These are phyloP conservation scores for Pseudomyrmex cubaensis DNA, from an alignment of 1,140 invertebrate genomes.

Conservation along the genomic window DNA sequence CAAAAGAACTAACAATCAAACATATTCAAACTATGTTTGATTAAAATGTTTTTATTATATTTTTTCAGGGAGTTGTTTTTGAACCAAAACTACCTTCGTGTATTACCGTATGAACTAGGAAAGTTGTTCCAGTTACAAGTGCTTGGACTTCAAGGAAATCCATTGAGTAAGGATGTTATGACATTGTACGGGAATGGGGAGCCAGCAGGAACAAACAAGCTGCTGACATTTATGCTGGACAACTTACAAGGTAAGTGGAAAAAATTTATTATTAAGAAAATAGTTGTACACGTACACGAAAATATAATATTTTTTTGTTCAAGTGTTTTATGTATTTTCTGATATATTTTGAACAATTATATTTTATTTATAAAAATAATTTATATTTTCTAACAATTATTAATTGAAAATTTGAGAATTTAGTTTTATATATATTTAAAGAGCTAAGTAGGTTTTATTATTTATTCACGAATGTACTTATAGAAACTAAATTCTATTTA, in stretches of 20 bases:
- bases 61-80: slow-evolving; percentile 95
- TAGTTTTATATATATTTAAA: too few species aligned
- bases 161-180: slow-evolving; percentile 96
- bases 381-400: too few species aligned
- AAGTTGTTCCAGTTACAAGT: slow-evolving; percentile 98
- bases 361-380: too few species aligned
- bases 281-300: neutral
- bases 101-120: slow-evolving; percentile 98
- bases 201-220: slow-evolving; percentile 96
- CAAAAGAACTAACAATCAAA: neutral
- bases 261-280: neutral
- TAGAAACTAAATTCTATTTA: neutral
- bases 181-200: slow-evolving; percentile 92
- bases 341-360: too few species aligned
- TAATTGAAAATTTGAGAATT: too few species aligned
- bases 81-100: slow-evolving; percentile 96
- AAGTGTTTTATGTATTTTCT: slow-evolving; percentile 1
- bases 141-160: slow-evolving; percentile 96
- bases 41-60: slow-evolving; percentile 51
- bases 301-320: neutral
- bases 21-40: neutral
- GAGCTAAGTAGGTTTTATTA: too few species aligned
- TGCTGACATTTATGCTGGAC: slow-evolving; percentile 97
- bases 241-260: slow-evolving; percentile 94
- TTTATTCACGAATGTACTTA: neutral